Evolutionary conservation across 2,113 vertebrate species (phyloP).

Genomic region (Amphiprion percula): DNA sequence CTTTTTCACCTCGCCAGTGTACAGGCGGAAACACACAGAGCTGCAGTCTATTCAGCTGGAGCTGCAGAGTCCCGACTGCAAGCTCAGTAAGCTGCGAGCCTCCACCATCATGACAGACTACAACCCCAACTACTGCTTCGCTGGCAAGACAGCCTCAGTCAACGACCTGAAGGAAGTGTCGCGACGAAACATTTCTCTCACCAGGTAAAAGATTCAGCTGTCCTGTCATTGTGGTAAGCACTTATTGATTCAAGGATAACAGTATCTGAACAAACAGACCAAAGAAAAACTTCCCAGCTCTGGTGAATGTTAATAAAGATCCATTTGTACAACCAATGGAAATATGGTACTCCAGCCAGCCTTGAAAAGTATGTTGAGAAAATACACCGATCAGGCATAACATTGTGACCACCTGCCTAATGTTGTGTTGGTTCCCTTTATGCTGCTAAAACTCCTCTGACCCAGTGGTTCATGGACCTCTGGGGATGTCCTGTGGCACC

Average conservation of each 20-base stretch:
- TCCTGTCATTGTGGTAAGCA: not conserved
- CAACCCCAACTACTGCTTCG: conserved; percentile 99
- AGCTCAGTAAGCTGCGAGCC: conserved; percentile 96
- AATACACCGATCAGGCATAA: too few relatives aligned
- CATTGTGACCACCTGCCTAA: too few relatives aligned
- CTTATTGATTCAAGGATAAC: not conserved
- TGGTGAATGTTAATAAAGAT: not conserved
- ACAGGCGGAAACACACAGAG: conserved; percentile 97
- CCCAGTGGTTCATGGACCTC: too few relatives aligned
- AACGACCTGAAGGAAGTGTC: conserved; percentile 98
- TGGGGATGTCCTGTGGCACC: too few relatives aligned
- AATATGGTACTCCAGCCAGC: not conserved
- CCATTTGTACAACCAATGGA: not conserved
- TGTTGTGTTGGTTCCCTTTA: too few relatives aligned
- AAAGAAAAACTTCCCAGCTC: not conserved
- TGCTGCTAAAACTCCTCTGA: too few relatives aligned
- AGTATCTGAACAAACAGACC: conserved; percentile 5
- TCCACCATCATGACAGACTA: conserved; percentile 99
- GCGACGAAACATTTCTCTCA: conserved; percentile 95
- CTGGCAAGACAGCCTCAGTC: conserved; percentile 95
- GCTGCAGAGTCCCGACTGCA: conserved; percentile 97
- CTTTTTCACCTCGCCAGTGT: conserved; percentile 84
- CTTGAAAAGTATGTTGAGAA: too few relatives aligned
- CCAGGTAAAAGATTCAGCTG: conserved; percentile 84
- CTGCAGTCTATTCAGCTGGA: conserved; percentile 98